Base-by-base conservation (phyloP, 64 coral and sea anemone genomes). In the Cladopsammia gracilis region DNA sequence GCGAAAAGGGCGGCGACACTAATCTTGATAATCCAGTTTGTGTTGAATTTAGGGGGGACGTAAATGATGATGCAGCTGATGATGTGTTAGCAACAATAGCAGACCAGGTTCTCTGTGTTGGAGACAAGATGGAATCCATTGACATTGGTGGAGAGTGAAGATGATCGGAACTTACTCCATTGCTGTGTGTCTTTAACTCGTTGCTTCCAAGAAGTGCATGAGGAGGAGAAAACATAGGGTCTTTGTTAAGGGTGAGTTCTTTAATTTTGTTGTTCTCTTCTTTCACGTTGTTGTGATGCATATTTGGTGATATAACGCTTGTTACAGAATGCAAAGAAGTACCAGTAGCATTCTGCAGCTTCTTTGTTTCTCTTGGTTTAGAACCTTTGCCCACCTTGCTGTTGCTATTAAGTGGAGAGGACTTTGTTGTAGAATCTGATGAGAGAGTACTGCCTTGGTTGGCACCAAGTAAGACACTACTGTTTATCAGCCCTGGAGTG, bases 151-250 rank as follows among this genome's bases (percentile, higher is more conserved):
- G 73, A 25, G 91, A 92, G 26, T 92, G 75, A 64, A 98, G 86
- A 54, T 87, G 96, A 87, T 82, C 96, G 3, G 96, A 94, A 13
- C 60, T 88, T 50, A 98, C 76, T 44, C 91, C 91, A 90, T 88
- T 98, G 47, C 96, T 92, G 62, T 94, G 88, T 34, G 92, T 49
- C 65, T 80, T 98, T 10, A 75, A 58, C 14, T 93, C 73, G 51
- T 64, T 92, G 25, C 78, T 69, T 70, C 76, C 66, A 23, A 96
- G 75, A 62, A 94, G 72, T 74, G 64, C 75, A 49, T 98, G 96
- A 14, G 96, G 84, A 4, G 92, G 87, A n/a, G 96, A 98, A 83
- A 98, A 94, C 96, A 98, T 98, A 22, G 96, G 96, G 83, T 98
- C 96, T 81, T 98, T 83, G 73, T 82, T 98, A 74, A 98, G 72